phyloP scores from a whole-genome alignment of 2,888 invertebrate species.

The Blera fallax region DNA sequence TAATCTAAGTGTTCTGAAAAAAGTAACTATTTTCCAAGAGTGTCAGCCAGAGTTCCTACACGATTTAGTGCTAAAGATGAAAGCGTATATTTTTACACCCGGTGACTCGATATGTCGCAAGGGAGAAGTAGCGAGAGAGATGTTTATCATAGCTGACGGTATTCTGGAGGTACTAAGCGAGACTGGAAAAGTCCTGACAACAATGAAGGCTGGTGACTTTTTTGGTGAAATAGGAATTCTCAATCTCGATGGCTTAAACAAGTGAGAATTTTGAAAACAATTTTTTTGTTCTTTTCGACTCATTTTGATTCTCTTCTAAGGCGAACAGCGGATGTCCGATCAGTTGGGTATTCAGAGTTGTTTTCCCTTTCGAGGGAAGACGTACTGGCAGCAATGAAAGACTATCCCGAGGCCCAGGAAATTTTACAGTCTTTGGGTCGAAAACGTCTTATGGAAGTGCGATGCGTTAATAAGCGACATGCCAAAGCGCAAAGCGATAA shows the following conservation, averaged over 20 bases:
- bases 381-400: conserved; percentile 96
- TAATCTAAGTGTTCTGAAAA: conserved; percentile 96
- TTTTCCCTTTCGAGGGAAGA: conserved; percentile 97
- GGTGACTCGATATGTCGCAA: conserved; percentile 98
- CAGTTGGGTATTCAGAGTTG: conserved; percentile 97
- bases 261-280: no score
- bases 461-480: conserved; percentile 83
- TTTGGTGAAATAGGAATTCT: conserved; percentile 98
- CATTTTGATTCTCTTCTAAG: conserved; percentile 83
- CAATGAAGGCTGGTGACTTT: conserved; percentile 98
- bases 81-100: conserved; percentile 98
- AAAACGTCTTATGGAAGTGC: conserved; percentile 93
- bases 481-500: conserved; percentile 80
- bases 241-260: conserved; percentile 96
- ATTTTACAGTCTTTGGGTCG: conserved; percentile 94
- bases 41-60: conserved; percentile 98
- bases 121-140: conserved; percentile 96
- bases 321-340: conserved; percentile 96
- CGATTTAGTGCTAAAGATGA: conserved; percentile 98
- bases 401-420: conserved; percentile 97
- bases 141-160: conserved; percentile 99
- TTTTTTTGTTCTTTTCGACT: no score
- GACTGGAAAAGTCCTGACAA: conserved; percentile 94
- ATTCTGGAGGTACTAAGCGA: conserved; percentile 98
- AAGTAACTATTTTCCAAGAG: conserved; percentile 98